Conservation (phyloP, 2,113 vertebrate genomes). For the Helogale parvula region DNA sequence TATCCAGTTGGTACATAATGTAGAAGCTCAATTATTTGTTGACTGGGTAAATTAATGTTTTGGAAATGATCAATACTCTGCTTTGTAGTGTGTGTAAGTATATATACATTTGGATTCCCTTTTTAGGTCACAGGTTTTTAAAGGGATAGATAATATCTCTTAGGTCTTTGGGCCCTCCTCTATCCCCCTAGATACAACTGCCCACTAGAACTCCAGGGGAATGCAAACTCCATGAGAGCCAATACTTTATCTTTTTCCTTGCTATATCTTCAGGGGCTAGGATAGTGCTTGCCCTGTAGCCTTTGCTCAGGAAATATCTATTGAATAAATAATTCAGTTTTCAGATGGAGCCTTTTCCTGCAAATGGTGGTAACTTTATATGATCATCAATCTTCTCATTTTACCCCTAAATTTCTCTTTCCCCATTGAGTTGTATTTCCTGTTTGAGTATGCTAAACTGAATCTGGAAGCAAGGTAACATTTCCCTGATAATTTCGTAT, state of each 20-base stretch:
- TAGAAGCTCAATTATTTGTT: background rate
- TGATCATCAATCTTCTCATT: background rate
- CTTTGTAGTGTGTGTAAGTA: background rate
- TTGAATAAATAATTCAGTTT: background rate
- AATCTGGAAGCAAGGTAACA: background rate
- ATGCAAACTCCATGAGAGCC: background rate
- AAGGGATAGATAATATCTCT: background rate
- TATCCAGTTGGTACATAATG: background rate
- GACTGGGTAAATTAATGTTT: background rate
- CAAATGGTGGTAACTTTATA: background rate
- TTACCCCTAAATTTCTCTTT: background rate
- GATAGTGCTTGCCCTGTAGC: background rate
- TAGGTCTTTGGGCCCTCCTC: background rate
- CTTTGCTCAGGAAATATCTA: background rate
- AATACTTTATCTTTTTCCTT: background rate
- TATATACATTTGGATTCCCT: background rate
- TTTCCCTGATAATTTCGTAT: background rate
- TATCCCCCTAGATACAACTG: background rate
- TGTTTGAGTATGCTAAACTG: background rate
- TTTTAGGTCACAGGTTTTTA: background rate
- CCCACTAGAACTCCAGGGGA: background rate
- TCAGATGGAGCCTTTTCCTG: background rate
- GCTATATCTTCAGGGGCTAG: background rate
- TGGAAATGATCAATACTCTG: conserved; percentile 19
- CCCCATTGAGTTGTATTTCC: background rate